phyloP scores from a whole-genome alignment of 2,797 vertebrate species.

The Otolemur crassicaudatus region DNA sequence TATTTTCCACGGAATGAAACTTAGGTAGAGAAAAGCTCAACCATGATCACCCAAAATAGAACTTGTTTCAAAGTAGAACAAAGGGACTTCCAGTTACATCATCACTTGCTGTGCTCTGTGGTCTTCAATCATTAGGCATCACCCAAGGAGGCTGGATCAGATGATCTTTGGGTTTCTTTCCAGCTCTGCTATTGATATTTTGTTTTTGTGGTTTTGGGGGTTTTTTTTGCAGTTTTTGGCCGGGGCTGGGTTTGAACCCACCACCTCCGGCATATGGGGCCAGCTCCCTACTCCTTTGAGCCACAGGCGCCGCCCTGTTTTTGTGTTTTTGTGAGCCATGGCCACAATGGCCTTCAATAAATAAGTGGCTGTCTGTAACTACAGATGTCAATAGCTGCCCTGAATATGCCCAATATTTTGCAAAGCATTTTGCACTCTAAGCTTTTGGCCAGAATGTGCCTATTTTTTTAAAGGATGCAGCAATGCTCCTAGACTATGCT shows the following conservation, averaged over 20 bases:
- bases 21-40: neutral
- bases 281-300: too few species aligned
- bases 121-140: neutral
- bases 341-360: neutral
- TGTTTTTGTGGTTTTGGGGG: neutral
- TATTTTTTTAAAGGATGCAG: neutral
- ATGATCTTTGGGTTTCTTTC: neutral
- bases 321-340: neutral
- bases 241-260: too few species aligned
- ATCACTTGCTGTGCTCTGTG: neutral
- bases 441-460: rapidly evolving
- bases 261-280: too few species aligned
- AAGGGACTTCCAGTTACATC: neutral
- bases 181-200: neutral
- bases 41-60: neutral
- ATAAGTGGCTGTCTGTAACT: neutral
- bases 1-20: neutral
- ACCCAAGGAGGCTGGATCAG: neutral
- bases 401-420: neutral
- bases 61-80: neutral
- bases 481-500: neutral
- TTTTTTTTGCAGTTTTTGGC: too few species aligned
- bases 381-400: neutral
- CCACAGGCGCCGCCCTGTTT: neutral
- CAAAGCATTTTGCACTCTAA: neutral